Percentiles rank a stretch among this genome's conserved stretches.
Conservation (phyloP, 2,888 invertebrate genomes). For the Coelopa pilipes region DNA sequence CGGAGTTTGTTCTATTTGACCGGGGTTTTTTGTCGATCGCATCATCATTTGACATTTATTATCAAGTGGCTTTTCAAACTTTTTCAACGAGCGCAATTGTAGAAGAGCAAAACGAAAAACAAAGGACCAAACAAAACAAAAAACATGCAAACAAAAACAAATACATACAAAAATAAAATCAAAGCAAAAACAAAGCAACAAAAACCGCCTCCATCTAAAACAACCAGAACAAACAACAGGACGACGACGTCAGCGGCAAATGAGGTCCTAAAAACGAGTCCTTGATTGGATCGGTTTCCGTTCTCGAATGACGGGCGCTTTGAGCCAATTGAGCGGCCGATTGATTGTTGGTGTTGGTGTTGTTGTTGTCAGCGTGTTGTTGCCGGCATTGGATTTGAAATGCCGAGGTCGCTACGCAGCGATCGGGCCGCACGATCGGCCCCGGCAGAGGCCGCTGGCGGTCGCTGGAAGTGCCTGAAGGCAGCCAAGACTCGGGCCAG, state of each 20-base stretch:
- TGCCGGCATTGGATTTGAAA: background rate
- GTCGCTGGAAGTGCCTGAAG: no score
- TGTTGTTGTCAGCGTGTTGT: background rate
- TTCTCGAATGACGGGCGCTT: background rate
- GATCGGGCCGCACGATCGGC: background rate
- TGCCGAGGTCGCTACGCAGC: background rate
- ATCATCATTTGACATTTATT: no score
- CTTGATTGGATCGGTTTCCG: background rate
- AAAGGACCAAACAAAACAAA: no score
- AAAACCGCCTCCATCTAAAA: background rate
- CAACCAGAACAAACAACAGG: background rate
- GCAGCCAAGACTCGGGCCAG: no score
- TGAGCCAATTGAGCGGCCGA: conserved; percentile 6
- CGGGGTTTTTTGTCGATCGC: no score
- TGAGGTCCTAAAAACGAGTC: background rate
- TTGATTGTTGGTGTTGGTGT: background rate
- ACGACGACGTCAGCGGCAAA: background rate
- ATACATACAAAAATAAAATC: conserved; percentile 1
- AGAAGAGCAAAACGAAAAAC: no score
- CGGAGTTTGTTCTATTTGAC: no score
- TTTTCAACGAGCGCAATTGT: no score
- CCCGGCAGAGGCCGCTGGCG: no score
- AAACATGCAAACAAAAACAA: no score
- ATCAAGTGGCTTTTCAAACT: no score
- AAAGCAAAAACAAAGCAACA: no score